Percentiles rank a stretch among this genome's conserved stretches.
Evolutionary conservation across 2,113 vertebrate species (phyloP).

Genomic region (Cheilinus undulatus): DNA sequence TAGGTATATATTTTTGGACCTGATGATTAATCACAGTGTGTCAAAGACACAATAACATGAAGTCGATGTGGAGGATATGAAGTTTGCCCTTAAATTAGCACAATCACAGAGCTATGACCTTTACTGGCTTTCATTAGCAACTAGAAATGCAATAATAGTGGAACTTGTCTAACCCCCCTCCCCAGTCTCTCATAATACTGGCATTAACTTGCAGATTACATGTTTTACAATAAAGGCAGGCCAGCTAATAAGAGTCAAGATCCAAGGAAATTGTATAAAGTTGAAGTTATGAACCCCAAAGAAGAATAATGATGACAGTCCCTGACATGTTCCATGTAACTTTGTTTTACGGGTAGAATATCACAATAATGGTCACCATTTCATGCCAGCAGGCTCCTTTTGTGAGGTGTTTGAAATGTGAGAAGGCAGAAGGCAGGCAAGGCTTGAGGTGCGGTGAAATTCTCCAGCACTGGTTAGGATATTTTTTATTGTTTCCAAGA

Average conservation of each 20-base stretch:
- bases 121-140: conserved; percentile 33
- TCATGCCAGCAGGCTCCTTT: neutral
- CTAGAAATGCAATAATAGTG: conserved; percentile 11
- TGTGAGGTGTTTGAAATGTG: neutral
- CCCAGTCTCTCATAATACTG: conserved; percentile 10
- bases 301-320: neutral
- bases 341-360: neutral
- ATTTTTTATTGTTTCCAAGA: neutral
- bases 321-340: neutral
- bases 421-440: no score
- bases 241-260: neutral
- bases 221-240: conserved; percentile 10
- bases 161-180: neutral
- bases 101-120: conserved; percentile 20
- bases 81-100: conserved; percentile 15
- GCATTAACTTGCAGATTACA: neutral
- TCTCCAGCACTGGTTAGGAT: neutral
- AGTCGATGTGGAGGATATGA: conserved; percentile 30
- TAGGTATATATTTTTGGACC: neutral
- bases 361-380: neutral
- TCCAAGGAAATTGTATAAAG: neutral
- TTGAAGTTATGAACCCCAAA: neutral
- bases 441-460: neutral
- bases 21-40: conserved; percentile 17
- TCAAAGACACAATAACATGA: conserved; percentile 19